Base-by-base conservation (phyloP, 2,113 vertebrate species). In the Morphnarchus princeps region DNA sequence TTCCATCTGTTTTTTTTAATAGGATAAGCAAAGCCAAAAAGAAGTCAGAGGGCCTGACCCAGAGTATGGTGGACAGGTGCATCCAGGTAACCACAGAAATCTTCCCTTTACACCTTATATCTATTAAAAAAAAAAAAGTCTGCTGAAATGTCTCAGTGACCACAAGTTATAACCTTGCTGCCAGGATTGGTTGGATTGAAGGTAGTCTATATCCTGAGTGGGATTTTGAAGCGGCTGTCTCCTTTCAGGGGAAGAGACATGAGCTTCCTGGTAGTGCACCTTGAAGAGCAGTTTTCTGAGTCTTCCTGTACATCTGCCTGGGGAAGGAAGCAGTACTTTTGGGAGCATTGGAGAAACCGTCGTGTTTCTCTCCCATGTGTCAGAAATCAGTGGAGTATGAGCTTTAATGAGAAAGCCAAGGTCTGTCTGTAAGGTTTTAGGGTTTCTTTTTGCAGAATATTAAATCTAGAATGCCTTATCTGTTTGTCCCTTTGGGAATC, bases 31-130 rank as follows among this genome's bases (percentile, higher is more conserved):
- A 99, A 93, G 98, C 99, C 81, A 99, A 99, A 97, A 99, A 99
- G 98, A 99, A 99, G 90, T 93, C 98, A 0, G 99, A 99, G 93
- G 99, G 99, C 9, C 95, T 99, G 90, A 99, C 99, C 0, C 99
- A 99, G 98, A 99, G 99, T 43, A 99, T 99, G 99, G 99, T 99
- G 96, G 99, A 99, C 96, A 99, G 99, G 77, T 99, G 99, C 93
- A 99, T 99, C 96, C 99, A 99, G 99, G 99, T 99, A 89, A 89
- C 54, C 24, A 5, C 38, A 11, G 71, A 54, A n/a, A 32, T n/a
- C 62, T 52, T 31, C 54, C 40, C 29, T 32, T 38, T 6, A 4
- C 7, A 1, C 16, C 43, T 61, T 14, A 2, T 8, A 7, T 5
- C 11, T 21, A 2, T n/a, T 13, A 3, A 11, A 10, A 25, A 21